phyloP scores from a whole-genome alignment of 2,113 vertebrate species.

The Hypocryptadius cinnamomeus region DNA sequence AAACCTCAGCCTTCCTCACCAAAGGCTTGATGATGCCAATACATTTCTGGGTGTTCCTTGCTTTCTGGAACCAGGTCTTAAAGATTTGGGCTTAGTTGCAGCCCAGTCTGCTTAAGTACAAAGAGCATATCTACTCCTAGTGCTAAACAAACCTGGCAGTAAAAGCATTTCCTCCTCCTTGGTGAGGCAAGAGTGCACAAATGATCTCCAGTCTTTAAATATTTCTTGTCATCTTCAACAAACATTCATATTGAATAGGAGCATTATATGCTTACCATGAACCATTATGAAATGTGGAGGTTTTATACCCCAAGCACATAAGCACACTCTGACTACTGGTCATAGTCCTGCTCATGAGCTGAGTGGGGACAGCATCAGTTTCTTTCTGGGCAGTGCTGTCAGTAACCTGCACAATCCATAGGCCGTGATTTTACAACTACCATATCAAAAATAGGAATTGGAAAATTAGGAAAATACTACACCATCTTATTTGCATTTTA shows the following conservation, averaged over 20 bases:
- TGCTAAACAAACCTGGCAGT: background rate
- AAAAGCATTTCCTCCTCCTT: background rate
- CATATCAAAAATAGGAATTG: background rate
- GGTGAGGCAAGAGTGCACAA: background rate
- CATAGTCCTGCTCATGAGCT: accelerated
- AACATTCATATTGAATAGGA: background rate
- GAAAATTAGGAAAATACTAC: background rate
- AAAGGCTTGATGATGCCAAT: background rate
- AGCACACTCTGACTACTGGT: background rate
- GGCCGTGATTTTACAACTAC: background rate
- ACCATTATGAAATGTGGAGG: background rate
- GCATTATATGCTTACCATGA: background rate
- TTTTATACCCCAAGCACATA: background rate
- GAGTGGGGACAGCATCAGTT: background rate
- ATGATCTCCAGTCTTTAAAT: background rate
- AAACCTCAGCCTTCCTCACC: background rate
- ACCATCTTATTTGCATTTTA: background rate
- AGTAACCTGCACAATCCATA: background rate
- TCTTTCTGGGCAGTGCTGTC: background rate
- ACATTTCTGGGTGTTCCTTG: background rate
- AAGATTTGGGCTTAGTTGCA: background rate
- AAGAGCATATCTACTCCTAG: background rate
- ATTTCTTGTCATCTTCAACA: background rate
- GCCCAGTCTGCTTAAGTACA: background rate
- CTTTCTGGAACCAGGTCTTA: background rate